Percentiles rank a stretch among this genome's conserved stretches.
Conservation (phyloP, 2,888 invertebrate genomes). For the Seira ritae region DNA sequence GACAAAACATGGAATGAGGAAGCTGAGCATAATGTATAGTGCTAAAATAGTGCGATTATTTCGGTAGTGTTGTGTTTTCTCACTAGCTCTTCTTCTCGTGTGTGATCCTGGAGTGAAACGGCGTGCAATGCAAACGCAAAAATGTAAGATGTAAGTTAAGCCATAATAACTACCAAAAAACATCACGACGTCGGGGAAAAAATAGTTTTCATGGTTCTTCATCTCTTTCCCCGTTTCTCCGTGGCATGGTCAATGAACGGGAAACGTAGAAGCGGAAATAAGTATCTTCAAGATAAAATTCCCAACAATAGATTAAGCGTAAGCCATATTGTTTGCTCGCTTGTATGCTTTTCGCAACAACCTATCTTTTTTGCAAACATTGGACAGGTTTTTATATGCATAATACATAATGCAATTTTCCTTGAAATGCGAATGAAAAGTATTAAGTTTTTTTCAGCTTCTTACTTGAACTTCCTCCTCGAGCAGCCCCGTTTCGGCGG, state of each 20-base stretch:
- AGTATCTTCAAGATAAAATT: background rate
- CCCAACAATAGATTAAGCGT: background rate
- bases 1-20: constrained; percentile 1
- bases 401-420: background rate
- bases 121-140: background rate
- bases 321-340: background rate
- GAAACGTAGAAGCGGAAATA: background rate
- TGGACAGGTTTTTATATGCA: background rate
- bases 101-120: background rate
- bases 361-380: background rate
- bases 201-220: background rate
- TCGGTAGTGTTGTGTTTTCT: no score
- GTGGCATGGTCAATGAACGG: constrained; percentile 1
- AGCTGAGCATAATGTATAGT: background rate
- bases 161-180: background rate
- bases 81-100: no score
- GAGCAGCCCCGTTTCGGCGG: constrained; percentile 78
- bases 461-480: constrained; percentile 77
- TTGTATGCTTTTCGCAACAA: background rate
- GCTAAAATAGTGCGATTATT: no score
- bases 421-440: background rate
- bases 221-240: background rate
- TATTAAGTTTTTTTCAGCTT: no score
- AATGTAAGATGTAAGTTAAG: background rate
- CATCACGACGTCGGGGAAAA: no score